A percentile compares a stretch with the other conserved stretches of the same genome.
Evolutionary conservation across 2,113 vertebrate genomes (phyloP).

Genomic region (Hippopotamus amphibius): DNA sequence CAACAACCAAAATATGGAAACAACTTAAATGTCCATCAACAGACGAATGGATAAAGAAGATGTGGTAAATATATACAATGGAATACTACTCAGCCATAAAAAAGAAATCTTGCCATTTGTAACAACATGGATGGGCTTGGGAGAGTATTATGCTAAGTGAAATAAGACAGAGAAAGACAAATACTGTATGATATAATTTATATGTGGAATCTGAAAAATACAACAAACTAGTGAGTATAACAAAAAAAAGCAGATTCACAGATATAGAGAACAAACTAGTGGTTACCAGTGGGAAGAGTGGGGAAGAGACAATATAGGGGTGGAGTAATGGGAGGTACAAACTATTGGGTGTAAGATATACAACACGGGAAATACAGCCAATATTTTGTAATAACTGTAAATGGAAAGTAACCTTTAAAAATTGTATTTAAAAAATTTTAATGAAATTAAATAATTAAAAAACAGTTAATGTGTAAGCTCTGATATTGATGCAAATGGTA

Average conservation of each 20-base stretch:
- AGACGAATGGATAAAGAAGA: background rate
- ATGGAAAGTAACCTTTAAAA: background rate
- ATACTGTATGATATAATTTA: background rate
- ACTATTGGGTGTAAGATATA: background rate
- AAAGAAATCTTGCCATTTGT: background rate
- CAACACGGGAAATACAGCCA: background rate
- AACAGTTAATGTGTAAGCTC: background rate
- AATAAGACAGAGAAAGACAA: background rate
- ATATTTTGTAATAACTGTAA: background rate
- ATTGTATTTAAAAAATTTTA: background rate
- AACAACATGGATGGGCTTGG: background rate
- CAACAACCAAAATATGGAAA: background rate
- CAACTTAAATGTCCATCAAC: background rate
- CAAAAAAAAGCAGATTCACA: background rate
- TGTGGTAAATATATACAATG: background rate
- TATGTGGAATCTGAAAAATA: background rate
- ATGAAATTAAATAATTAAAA: background rate
- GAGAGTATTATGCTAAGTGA: background rate
- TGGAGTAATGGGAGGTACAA: rapidly evolving
- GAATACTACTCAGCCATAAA: background rate
- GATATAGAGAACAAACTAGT: background rate
- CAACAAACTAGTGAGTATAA: background rate
- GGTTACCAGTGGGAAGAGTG: background rate
- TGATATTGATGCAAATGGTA: background rate
- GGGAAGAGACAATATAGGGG: background rate